phyloP scores from a whole-genome alignment of 2,797 vertebrate species.

The Choloepus didactylus region DNA sequence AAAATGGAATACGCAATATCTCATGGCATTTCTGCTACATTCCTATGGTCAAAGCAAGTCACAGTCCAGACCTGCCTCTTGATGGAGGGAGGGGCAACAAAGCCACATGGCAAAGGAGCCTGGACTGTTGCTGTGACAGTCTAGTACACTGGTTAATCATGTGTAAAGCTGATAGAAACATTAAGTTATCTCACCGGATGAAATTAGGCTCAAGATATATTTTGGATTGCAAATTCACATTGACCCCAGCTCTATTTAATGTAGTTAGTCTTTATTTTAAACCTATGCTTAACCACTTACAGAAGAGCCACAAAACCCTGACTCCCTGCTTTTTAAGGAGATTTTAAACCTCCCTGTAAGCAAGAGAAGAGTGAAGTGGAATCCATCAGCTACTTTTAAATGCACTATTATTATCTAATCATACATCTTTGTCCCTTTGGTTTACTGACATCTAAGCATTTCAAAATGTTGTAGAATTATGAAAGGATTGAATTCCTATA shows the following conservation, averaged over 20 bases:
- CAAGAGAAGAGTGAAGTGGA: not conserved
- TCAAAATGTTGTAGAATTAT: slow-evolving; percentile 1
- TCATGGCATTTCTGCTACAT: not conserved
- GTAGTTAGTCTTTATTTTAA: not conserved
- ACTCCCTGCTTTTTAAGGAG: not conserved
- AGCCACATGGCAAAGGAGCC: not conserved
- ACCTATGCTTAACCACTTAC: not conserved
- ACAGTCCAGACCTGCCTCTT: not conserved
- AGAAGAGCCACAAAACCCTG: not conserved
- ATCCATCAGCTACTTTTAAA: slow-evolving; percentile 39
- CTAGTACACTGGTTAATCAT: not conserved
- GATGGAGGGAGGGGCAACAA: not conserved
- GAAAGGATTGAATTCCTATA: not conserved
- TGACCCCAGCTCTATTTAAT: slow-evolving; percentile 2
- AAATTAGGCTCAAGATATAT: slow-evolving; percentile 1
- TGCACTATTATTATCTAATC: slow-evolving; percentile 18
- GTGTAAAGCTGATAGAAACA: not conserved
- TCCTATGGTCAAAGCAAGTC: not conserved
- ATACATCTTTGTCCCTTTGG: not conserved
- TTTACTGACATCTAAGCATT: slow-evolving; percentile 47
- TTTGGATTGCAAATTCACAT: not conserved
- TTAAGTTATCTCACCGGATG: not conserved
- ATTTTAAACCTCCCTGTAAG: slow-evolving; percentile 14
- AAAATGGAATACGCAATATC: not conserved
- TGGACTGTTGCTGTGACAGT: not conserved